These are phyloP conservation scores for Hydropsyche betteni DNA, from an alignment of 2,888 invertebrate species.

Conservation along the genomic window DNA sequence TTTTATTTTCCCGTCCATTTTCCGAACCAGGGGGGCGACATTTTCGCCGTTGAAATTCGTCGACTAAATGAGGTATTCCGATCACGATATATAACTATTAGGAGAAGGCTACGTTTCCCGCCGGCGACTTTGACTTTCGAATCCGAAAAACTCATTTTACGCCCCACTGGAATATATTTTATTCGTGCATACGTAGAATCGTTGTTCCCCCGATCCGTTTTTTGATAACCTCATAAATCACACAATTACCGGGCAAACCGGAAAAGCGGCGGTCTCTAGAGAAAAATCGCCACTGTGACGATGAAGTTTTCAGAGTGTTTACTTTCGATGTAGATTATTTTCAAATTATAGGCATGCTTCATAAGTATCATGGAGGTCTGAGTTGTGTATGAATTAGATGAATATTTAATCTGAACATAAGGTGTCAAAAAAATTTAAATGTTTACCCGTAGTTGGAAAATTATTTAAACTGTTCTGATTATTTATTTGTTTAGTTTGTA, in stretches of 20 bases:
- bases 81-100: conserved; percentile 30
- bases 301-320: not conserved
- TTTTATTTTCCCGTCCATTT: not conserved
- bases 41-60: conserved; percentile 5
- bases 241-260: conserved; percentile 35
- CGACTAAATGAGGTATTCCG: conserved; percentile 12
- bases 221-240: conserved; percentile 44
- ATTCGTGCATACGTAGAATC: conserved; percentile 24
- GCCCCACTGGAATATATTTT: too few relatives aligned
- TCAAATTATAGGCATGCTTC: not conserved
- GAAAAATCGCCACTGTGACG: conserved; percentile 1
- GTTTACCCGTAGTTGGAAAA: too few relatives aligned
- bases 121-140: too few relatives aligned
- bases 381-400: too few relatives aligned
- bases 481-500: not conserved
- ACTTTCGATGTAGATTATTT: conserved; percentile 2
- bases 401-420: too few relatives aligned
- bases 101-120: not conserved
- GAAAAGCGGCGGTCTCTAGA: not conserved
- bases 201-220: conserved; percentile 36
- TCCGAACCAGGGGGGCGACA: not conserved
- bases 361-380: too few relatives aligned
- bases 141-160: too few relatives aligned
- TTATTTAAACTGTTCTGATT: conserved; percentile 16
- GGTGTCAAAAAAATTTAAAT: too few relatives aligned